A percentile compares a stretch with the other conserved stretches of the same genome.
phyloP scores from a whole-genome alignment of 2,888 invertebrate genomes.

The Limenitis camilla region DNA sequence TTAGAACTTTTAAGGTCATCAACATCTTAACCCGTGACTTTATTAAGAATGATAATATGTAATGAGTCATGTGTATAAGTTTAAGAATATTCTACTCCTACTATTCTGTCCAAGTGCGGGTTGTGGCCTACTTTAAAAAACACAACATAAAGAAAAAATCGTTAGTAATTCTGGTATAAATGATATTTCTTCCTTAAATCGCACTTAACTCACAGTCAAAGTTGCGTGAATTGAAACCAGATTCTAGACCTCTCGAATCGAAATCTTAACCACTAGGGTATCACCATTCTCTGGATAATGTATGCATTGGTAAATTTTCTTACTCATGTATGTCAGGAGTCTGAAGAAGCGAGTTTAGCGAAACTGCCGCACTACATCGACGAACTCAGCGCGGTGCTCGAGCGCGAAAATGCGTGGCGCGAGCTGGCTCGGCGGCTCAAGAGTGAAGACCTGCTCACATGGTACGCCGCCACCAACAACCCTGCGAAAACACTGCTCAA shows the following conservation, averaged over 20 bases:
- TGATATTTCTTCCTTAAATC: too few relatives aligned
- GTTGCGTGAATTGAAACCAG: too few relatives aligned
- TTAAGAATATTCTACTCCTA: too few relatives aligned
- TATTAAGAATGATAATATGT: not conserved
- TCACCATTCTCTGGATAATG: not conserved
- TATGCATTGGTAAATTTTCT: not conserved
- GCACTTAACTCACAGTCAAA: too few relatives aligned
- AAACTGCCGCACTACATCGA: conserved; percentile 42
- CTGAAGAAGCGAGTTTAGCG: conserved; percentile 19
- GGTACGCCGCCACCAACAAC: conserved; percentile 68
- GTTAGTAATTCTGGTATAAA: too few relatives aligned
- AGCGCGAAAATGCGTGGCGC: conserved; percentile 75
- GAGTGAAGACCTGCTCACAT: conserved; percentile 61
- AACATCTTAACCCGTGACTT: not conserved
- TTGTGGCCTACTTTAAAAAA: too few relatives aligned
- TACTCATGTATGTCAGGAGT: conserved; percentile 6
- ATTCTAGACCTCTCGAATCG: too few relatives aligned
- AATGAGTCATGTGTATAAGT: too few relatives aligned
- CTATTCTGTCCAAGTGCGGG: too few relatives aligned
- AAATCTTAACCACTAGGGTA: not conserved
- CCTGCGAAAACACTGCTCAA: conserved; percentile 71
- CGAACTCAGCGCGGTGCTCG: conserved; percentile 67
- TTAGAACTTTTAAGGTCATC: not conserved
- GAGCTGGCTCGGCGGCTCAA: conserved; percentile 71
- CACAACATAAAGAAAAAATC: not conserved